Evolutionary conservation across 2,797 vertebrate species (phyloP).

Genomic region (Podarcis lilfordi): DNA sequence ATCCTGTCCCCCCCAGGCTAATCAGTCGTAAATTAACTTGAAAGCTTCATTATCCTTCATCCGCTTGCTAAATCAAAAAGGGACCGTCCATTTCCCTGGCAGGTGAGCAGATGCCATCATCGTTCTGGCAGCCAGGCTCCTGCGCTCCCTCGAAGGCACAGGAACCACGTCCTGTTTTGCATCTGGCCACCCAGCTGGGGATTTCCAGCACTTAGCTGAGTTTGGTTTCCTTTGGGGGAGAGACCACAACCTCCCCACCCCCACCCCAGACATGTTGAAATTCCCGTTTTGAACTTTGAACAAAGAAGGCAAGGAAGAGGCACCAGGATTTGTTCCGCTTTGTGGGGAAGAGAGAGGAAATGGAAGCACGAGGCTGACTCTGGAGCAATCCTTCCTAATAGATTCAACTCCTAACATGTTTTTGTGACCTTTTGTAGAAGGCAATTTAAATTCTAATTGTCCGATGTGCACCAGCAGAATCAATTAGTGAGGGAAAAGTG

Average conservation of each 20-base stretch:
- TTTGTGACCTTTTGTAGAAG: slow-evolving; percentile 80
- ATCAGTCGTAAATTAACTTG: too few species aligned
- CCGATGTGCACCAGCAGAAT: slow-evolving; percentile 77
- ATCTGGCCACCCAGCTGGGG: background rate
- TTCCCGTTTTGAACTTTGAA: slow-evolving; percentile 19
- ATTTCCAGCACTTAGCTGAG: too few species aligned
- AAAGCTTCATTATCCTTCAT: background rate
- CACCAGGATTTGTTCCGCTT: slow-evolving; percentile 31
- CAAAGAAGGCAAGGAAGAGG: background rate
- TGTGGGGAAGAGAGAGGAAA: background rate
- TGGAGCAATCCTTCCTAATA: slow-evolving; percentile 70
- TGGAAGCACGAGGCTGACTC: slow-evolving; percentile 8
- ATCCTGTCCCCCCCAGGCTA: too few species aligned
- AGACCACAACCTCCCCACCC: background rate
- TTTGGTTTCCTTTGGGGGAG: background rate
- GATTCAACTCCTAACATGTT: slow-evolving; percentile 78
- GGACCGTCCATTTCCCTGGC: too few species aligned
- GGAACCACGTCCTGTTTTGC: background rate
- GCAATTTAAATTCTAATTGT: slow-evolving; percentile 84
- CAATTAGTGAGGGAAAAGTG: slow-evolving; percentile 77
- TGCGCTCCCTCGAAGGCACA: too few species aligned
- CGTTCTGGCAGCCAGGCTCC: too few species aligned
- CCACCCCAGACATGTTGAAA: background rate
- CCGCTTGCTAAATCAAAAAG: too few species aligned
- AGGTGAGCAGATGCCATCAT: too few species aligned